Evolutionary conservation across 2,113 vertebrate species (phyloP).

Genomic region (Caretta caretta): DNA sequence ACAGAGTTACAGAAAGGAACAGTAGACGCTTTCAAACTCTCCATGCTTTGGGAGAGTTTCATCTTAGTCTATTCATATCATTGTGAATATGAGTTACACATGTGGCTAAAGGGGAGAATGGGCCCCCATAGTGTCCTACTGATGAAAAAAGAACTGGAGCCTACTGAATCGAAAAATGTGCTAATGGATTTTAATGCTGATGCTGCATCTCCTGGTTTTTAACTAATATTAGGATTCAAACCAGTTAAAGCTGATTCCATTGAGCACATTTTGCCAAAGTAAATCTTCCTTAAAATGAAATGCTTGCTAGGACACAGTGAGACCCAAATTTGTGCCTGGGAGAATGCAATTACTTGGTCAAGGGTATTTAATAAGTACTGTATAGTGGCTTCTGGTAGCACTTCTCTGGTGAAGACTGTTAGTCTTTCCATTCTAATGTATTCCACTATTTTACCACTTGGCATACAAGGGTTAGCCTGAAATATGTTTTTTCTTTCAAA

Average conservation of each 20-base stretch:
- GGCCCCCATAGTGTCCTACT: background rate
- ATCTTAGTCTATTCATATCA: background rate
- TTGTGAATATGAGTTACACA: background rate
- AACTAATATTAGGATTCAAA: background rate
- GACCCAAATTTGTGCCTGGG: background rate
- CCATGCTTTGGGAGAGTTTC: background rate
- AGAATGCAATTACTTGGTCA: background rate
- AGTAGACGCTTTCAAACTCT: background rate
- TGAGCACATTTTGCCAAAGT: background rate
- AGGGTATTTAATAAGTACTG: background rate
- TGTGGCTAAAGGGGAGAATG: background rate
- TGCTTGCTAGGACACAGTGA: background rate
- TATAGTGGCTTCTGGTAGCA: background rate
- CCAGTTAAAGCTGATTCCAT: constrained; percentile 9
- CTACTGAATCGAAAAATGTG: background rate
- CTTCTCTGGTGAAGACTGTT: background rate
- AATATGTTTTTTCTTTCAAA: background rate
- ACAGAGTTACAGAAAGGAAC: background rate
- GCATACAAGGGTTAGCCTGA: background rate
- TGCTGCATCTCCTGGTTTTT: background rate
- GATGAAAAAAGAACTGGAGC: background rate
- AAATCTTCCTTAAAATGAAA: constrained; percentile 17
- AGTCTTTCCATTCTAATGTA: background rate
- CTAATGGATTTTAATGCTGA: background rate
- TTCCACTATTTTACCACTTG: background rate